Conservation (phyloP, 2,888 invertebrate genomes). For the Thysanoteuthis rhombus region DNA sequence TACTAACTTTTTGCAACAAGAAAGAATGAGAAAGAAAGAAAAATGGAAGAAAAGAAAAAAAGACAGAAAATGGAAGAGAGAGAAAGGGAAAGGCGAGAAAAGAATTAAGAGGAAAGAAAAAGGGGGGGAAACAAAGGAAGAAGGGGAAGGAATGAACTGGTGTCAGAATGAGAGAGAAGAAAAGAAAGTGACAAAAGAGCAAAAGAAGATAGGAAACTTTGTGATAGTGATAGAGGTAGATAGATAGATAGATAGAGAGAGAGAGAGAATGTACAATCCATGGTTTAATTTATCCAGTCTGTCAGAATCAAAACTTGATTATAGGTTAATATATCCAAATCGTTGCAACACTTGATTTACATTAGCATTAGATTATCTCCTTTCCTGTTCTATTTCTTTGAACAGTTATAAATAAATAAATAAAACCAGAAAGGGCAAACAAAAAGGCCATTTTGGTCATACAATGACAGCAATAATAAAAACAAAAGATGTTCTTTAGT, state of each 20-base stretch:
- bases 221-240: background rate
- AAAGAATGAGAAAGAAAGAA: background rate
- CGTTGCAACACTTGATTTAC: background rate
- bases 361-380: background rate
- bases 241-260: background rate
- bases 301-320: background rate
- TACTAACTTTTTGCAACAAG: too few species aligned
- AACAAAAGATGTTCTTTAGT: background rate
- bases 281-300: background rate
- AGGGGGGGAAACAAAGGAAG: background rate
- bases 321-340: conserved; percentile 12
- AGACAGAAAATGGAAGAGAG: background rate
- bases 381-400: background rate
- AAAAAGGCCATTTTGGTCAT: background rate
- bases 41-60: background rate
- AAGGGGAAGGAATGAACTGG: too few species aligned
- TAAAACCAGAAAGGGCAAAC: background rate
- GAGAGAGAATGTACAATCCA: background rate
- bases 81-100: background rate
- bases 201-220: background rate
- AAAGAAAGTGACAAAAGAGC: background rate
- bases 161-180: background rate
- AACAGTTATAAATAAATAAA: background rate
- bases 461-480: background rate
- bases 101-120: background rate